Evolutionary conservation across 2,113 vertebrate species (phyloP).

Genomic region (Columba livia): DNA sequence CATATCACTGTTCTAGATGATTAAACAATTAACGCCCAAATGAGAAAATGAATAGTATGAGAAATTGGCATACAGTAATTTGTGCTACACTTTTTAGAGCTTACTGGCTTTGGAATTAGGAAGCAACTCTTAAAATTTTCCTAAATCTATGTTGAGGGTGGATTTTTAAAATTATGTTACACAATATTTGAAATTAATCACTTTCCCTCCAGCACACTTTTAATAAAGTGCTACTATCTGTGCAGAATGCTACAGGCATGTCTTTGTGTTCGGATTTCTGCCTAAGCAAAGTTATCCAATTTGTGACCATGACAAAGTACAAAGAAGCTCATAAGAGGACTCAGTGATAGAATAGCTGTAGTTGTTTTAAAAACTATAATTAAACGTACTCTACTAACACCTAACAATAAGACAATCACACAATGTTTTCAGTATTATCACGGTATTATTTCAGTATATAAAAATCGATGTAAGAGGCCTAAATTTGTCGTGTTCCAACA

Average conservation of each 20-base stretch:
- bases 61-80: not conserved
- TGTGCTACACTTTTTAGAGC: not conserved
- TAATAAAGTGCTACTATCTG: not conserved
- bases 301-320: not conserved
- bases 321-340: not conserved
- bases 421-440: not conserved
- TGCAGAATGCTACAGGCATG: not conserved
- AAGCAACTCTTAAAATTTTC: not conserved
- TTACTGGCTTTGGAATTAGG: not conserved
- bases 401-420: not conserved
- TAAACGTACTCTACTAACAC: not conserved
- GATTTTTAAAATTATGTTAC: not conserved
- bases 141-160: not conserved
- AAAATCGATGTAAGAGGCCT: not conserved
- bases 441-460: not conserved
- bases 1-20: not conserved
- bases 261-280: not conserved
- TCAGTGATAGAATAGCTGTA: not conserved
- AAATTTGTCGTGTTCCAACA: not conserved
- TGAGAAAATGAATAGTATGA: not conserved
- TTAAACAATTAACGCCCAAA: not conserved
- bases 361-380: not conserved
- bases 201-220: not conserved
- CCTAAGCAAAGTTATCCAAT: not conserved
- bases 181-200: not conserved